Percentiles rank a stretch among this genome's conserved stretches.
phyloP scores from a whole-genome alignment of 2,888 invertebrate genomes.

The Conistra vaccinii region DNA sequence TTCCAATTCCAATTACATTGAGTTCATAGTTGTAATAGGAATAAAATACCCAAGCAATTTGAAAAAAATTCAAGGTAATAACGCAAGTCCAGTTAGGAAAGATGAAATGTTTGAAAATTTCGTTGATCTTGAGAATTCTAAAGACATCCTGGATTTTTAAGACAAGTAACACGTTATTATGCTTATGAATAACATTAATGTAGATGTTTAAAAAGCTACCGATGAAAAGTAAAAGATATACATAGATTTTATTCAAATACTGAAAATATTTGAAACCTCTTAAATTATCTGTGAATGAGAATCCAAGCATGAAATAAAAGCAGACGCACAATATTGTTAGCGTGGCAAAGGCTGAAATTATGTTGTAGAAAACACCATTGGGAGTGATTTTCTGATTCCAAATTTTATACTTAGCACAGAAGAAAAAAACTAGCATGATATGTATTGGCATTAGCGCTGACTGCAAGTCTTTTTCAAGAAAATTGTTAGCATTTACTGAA shows the following conservation, averaged over 20 bases:
- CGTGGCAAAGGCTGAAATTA: conserved; percentile 2
- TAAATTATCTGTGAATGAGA: not conserved
- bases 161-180: conserved; percentile 15
- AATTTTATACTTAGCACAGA: conserved; percentile 23
- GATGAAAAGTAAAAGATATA: conserved; percentile 10
- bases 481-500: not conserved
- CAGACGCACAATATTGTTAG: conserved; percentile 4
- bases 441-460: conserved; percentile 11
- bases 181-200: conserved; percentile 13
- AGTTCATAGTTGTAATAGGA: conserved; percentile 17
- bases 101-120: not conserved
- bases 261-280: conserved; percentile 19
- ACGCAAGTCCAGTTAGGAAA: not conserved
- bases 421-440: conserved; percentile 19
- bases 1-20: conserved; percentile 1
- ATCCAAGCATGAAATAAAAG: conserved; percentile 30
- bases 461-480: conserved; percentile 15
- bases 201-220: conserved; percentile 7
- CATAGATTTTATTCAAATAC: conserved; percentile 12
- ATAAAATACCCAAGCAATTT: conserved; percentile 10
- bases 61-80: not conserved
- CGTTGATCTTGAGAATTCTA: conserved; percentile 16
- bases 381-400: conserved; percentile 1
- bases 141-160: conserved; percentile 29
- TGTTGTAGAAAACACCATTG: conserved; percentile 28